phyloP scores from a whole-genome alignment of 1,140 invertebrate genomes.

The Lepeophtheirus salmonis region DNA sequence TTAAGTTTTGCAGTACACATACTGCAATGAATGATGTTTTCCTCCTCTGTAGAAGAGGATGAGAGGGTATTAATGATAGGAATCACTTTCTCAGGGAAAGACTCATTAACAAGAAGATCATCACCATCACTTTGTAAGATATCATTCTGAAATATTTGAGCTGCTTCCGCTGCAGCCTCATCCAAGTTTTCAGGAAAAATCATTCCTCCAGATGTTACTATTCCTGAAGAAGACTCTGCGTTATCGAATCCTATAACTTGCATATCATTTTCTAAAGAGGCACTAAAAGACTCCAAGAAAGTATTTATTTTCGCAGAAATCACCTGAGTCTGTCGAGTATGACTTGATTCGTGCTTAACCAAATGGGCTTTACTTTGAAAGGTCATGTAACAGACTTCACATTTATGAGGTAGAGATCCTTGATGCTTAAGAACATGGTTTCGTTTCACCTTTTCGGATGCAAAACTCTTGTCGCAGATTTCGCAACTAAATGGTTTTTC shows the following conservation, averaged over 20 bases:
- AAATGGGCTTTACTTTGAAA: slow-evolving; percentile 6
- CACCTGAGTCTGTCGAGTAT: slow-evolving; percentile 11
- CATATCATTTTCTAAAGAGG: slow-evolving; percentile 14
- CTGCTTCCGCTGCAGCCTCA: slow-evolving; percentile 3
- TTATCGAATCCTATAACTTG: not conserved
- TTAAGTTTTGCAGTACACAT: not conserved
- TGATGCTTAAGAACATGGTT: slow-evolving; percentile 14
- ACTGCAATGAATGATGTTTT: slow-evolving; percentile 1
- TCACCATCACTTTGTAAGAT: too few species aligned
- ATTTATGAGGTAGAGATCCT: slow-evolving; percentile 14
- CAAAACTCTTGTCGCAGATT: slow-evolving; percentile 15
- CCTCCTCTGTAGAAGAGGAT: too few species aligned
- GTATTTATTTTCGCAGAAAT: slow-evolving; percentile 15
- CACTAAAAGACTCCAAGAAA: slow-evolving; percentile 18
- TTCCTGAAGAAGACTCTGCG: not conserved
- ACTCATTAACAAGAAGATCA: too few species aligned
- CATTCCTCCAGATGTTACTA: not conserved
- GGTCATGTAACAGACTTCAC: slow-evolving; percentile 16
- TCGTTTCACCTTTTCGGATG: slow-evolving; percentile 2
- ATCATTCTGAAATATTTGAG: too few species aligned
- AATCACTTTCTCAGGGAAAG: too few species aligned
- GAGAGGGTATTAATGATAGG: too few species aligned
- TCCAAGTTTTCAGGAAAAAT: slow-evolving; percentile 5
- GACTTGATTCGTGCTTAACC: slow-evolving; percentile 12
- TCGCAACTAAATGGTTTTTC: slow-evolving; percentile 14